These are phyloP conservation scores for Aphaenogaster rudis DNA, from an alignment of 1,140 invertebrate species.

Conservation along the genomic window DNA sequence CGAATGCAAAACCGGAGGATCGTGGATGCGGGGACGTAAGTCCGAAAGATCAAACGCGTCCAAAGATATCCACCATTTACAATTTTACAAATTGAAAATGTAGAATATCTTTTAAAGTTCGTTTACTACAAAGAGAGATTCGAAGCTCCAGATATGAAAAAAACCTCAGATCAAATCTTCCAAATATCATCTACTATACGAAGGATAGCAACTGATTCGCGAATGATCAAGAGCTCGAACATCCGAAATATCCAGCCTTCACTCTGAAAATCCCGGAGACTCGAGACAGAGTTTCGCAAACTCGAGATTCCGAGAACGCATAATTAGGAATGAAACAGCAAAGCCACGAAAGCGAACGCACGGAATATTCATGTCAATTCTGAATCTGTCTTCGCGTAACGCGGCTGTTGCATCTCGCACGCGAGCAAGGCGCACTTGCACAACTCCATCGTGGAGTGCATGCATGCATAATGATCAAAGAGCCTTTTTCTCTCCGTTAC, in stretches of 20 bases:
- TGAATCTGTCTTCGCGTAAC: background rate
- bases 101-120: background rate
- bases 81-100: slow-evolving; percentile 11
- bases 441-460: background rate
- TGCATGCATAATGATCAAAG: slow-evolving; percentile 26
- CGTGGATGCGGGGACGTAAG: background rate
- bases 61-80: slow-evolving; percentile 10
- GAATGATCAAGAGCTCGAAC: background rate
- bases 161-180: background rate
- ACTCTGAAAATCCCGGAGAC: background rate
- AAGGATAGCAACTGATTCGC: background rate
- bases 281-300: background rate
- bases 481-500: slow-evolving; percentile 13
- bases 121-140: too few species aligned
- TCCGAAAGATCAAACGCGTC: background rate
- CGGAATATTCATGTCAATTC: slow-evolving; percentile 40
- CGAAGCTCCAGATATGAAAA: background rate
- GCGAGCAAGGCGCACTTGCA: background rate
- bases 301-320: background rate
- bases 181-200: background rate
- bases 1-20: background rate
- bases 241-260: background rate
- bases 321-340: slow-evolving; percentile 11
- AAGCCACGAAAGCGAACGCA: background rate
- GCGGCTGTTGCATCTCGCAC: slow-evolving; percentile 18